Conservation (phyloP, 2,113 vertebrate genomes). For the Thermophis baileyi region DNA sequence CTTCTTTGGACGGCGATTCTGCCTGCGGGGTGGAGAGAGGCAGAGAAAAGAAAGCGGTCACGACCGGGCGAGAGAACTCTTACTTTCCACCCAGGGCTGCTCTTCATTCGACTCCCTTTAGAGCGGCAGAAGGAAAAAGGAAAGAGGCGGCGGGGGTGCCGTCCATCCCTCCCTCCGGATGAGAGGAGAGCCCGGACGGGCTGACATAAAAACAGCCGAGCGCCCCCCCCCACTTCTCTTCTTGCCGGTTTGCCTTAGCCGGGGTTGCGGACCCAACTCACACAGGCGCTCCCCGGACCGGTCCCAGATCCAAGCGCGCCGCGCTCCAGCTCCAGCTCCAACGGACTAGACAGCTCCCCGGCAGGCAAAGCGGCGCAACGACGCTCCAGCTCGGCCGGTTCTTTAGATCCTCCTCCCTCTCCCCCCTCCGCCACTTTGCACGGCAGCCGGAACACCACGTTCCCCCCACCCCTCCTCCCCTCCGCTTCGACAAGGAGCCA, state of each 20-base stretch:
- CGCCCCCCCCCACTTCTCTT: too few relatives aligned
- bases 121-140: background rate
- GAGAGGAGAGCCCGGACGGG: conserved; percentile 30
- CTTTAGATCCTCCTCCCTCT: background rate
- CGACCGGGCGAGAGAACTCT: background rate
- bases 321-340: background rate
- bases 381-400: background rate
- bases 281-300: background rate
- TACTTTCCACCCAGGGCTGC: background rate
- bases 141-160: background rate
- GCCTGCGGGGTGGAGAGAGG: conserved; percentile 28
- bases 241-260: background rate
- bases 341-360: background rate
- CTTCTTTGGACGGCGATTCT: conserved; percentile 44
- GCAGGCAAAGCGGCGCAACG: background rate
- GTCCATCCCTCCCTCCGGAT: background rate
- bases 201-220: conserved; percentile 43
- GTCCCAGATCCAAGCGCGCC: background rate
- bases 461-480: background rate
- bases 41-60: background rate
- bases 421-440: background rate
- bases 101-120: background rate
- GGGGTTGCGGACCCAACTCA: background rate
- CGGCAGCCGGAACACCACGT: background rate
- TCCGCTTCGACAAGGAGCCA: background rate